Percentiles rank a stretch among this genome's conserved stretches.
Conservation (phyloP, 2,888 invertebrate genomes). For the Opisthograptis luteolata region DNA sequence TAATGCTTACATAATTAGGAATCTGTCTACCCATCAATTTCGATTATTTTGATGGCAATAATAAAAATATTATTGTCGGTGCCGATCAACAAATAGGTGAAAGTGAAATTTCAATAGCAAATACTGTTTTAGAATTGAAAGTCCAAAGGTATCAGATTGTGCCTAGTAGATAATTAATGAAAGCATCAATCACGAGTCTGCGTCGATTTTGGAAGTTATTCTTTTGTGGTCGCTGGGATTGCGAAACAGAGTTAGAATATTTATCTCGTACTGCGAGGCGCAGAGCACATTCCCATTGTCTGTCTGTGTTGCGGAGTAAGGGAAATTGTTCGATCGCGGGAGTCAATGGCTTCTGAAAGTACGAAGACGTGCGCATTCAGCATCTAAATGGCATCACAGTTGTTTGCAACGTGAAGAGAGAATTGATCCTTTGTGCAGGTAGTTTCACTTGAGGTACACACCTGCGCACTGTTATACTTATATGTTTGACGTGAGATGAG, state of each 20-base stretch:
- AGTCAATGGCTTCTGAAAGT: conserved; percentile 39
- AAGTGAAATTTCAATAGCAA: conserved; percentile 72
- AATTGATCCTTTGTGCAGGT: conserved; percentile 4
- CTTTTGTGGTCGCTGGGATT: conserved; percentile 47
- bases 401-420: not conserved
- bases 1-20: conserved; percentile 69
- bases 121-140: conserved; percentile 62
- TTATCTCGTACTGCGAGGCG: too few species aligned
- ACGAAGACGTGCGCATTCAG: conserved; percentile 20
- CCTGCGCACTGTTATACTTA: not conserved
- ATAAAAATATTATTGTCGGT: conserved; percentile 40
- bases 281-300: too few species aligned
- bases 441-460: not conserved
- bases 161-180: conserved; percentile 63
- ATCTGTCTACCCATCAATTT: conserved; percentile 63
- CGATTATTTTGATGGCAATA: conserved; percentile 63
- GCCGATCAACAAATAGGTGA: conserved; percentile 68
- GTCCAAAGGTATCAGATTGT: conserved; percentile 56
- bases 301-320: conserved; percentile 2
- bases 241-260: conserved; percentile 22
- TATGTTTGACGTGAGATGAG: too few species aligned
- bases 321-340: conserved; percentile 49
- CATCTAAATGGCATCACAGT: conserved; percentile 7
- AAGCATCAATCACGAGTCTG: conserved; percentile 67
- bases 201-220: conserved; percentile 42